A percentile compares a stretch with the other conserved stretches of the same genome.
Conservation (phyloP, 2,797 vertebrate species). For the Spheniscus humboldti region DNA sequence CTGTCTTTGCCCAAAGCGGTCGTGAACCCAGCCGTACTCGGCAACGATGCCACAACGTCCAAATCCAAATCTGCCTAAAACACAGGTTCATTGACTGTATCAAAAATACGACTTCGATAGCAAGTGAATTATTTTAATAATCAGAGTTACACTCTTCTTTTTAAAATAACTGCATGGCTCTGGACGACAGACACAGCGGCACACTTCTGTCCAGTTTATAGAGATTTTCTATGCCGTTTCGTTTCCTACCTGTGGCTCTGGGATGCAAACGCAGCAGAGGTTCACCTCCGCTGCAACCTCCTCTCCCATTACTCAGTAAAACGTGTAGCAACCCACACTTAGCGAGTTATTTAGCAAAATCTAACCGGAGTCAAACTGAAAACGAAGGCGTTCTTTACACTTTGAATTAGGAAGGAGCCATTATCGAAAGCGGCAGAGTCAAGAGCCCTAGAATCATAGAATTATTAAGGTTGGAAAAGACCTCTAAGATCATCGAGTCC, state of each 20-base stretch:
- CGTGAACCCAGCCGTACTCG: accelerated
- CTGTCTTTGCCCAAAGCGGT: neutral
- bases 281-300: neutral
- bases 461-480: no score
- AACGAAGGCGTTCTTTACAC: neutral
- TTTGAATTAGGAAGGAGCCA: neutral
- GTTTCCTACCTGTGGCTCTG: neutral
- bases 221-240: accelerated
- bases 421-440: no score
- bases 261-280: neutral
- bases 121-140: neutral
- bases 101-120: accelerated
- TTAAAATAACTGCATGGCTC: no score
- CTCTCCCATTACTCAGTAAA: neutral
- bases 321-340: accelerated
- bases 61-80: accelerated
- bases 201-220: accelerated
- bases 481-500: no score
- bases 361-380: accelerated
- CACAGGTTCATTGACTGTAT: accelerated
- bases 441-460: neutral
- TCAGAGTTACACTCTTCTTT: neutral
- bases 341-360: neutral
- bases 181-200: neutral
- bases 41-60: accelerated